These are phyloP conservation scores for Cylindroiulus punctatus DNA, from an alignment of 2,888 invertebrate species.

Conservation along the genomic window DNA sequence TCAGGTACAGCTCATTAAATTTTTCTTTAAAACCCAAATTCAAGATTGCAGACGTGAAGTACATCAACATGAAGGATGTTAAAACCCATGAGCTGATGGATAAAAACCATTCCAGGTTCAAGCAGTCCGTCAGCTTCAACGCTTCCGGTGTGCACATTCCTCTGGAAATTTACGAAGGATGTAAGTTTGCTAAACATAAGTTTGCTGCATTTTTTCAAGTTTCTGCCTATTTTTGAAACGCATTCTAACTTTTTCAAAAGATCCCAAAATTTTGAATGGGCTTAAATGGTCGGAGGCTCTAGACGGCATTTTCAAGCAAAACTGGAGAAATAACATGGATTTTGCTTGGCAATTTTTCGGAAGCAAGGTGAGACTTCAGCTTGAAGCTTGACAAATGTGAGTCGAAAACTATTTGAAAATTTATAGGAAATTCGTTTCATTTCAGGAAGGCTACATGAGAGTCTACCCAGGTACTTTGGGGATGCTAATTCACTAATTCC, in stretches of 20 bases:
- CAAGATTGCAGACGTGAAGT: not conserved
- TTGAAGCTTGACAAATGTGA: not conserved
- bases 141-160: slow-evolving; percentile 68
- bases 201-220: not conserved
- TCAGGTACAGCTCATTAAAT: not conserved
- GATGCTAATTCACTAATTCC: not conserved
- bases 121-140: not conserved
- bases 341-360: slow-evolving; percentile 70
- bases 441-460: slow-evolving; percentile 42
- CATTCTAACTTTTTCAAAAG: slow-evolving; percentile 61
- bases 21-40: not conserved
- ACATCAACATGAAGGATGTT: not conserved
- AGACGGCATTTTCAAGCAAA: slow-evolving; percentile 66
- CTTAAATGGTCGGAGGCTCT: slow-evolving; percentile 67
- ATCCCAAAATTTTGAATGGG: slow-evolving; percentile 68
- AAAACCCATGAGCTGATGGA: not conserved
- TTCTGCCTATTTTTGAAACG: slow-evolving; percentile 29
- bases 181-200: slow-evolving; percentile 62
- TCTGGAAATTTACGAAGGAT: slow-evolving; percentile 68
- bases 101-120: not conserved
- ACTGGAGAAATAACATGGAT: slow-evolving; percentile 64
- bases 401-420: not conserved
- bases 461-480: not conserved
- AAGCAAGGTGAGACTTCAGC: slow-evolving; percentile 66
- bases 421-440: not conserved